Conservation (phyloP, 2,113 vertebrate genomes). For the Acinonyx jubatus region DNA sequence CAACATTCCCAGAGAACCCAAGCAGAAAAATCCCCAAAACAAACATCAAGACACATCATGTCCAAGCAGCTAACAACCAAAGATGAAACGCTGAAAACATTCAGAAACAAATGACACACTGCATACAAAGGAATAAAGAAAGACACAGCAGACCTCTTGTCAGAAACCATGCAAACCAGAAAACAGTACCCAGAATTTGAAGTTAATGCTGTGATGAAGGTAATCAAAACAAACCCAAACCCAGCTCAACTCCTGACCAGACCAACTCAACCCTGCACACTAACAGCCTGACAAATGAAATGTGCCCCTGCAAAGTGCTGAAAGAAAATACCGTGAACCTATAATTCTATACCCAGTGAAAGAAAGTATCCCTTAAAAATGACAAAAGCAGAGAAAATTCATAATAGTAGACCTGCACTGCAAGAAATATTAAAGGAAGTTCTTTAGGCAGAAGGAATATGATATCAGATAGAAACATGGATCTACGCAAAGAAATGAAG, state of each 20-base stretch:
- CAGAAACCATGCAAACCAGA: neutral
- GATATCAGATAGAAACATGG: neutral
- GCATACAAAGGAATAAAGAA: neutral
- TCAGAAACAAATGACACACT: neutral
- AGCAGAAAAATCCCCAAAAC: neutral
- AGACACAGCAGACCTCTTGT: neutral
- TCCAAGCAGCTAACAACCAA: neutral
- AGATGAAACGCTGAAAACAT: neutral
- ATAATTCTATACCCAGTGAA: neutral
- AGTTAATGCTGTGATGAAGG: no score
- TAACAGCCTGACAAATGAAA: neutral
- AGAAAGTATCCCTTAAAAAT: neutral
- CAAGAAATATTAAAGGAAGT: neutral
- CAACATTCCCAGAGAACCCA: neutral
- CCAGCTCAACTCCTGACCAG: neutral
- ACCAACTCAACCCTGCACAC: neutral
- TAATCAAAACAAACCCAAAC: neutral
- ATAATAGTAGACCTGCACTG: neutral
- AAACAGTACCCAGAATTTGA: neutral
- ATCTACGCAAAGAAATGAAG: neutral
- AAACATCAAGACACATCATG: neutral
- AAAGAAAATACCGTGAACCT: neutral
- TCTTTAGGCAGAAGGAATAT: neutral
- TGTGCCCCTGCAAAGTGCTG: neutral
- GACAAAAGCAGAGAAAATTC: neutral